These are phyloP conservation scores for Palaemon carinicauda DNA, from an alignment of 1,140 invertebrate species.

Conservation along the genomic window DNA sequence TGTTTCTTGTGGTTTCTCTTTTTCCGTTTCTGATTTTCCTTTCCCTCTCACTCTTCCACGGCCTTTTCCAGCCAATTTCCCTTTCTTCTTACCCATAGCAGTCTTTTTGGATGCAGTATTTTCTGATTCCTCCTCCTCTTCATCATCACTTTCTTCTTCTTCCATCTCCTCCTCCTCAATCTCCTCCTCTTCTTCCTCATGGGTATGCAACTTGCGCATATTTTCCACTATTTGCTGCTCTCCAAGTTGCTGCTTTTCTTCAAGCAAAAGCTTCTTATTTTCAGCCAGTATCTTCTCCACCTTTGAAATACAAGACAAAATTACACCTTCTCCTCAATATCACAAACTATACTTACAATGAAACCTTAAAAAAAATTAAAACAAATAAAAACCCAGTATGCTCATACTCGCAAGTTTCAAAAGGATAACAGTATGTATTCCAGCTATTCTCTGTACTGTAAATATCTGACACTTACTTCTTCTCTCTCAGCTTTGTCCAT, in stretches of 20 bases:
- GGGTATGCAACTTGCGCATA: not conserved
- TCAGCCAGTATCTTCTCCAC: constrained; percentile 63
- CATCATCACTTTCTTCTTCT: not conserved
- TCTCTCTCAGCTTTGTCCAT: constrained; percentile 64
- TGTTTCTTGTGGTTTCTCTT: not conserved
- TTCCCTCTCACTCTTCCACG: not conserved
- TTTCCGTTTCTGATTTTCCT: not conserved
- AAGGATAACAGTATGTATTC: too few relatives aligned
- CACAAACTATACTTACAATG: not conserved
- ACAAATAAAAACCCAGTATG: too few relatives aligned
- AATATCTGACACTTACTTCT: constrained; percentile 38
- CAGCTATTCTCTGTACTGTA: not conserved
- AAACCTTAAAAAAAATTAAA: too few relatives aligned
- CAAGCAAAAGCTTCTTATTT: constrained; percentile 63
- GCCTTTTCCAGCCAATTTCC: not conserved
- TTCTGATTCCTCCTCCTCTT: not conserved
- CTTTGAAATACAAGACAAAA: constrained; percentile 44
- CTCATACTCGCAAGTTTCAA: too few relatives aligned
- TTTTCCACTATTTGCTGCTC: not conserved
- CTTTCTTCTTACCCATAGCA: not conserved
- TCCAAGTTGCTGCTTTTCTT: constrained; percentile 59
- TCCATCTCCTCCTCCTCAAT: not conserved
- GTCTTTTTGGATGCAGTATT: not conserved
- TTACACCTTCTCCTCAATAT: not conserved
- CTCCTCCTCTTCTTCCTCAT: not conserved